These are phyloP conservation scores for Caenorhabditis remanei DNA, from an alignment of 1,140 invertebrate species.

Conservation along the genomic window DNA sequence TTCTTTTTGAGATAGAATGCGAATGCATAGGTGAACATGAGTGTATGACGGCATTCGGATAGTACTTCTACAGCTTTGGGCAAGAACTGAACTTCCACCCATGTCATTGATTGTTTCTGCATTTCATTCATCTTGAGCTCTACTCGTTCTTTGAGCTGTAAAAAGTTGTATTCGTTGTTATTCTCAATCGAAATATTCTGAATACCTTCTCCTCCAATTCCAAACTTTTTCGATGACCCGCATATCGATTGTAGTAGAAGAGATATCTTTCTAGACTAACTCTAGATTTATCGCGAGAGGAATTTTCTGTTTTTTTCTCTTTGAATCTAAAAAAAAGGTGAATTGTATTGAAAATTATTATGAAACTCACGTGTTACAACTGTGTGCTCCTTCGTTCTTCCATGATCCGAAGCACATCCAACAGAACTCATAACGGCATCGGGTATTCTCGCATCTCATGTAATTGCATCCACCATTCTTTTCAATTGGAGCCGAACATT, in stretches of 20 bases:
- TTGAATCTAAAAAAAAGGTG: not conserved
- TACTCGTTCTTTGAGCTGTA: conserved; percentile 78
- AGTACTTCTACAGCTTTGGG: conserved; percentile 97
- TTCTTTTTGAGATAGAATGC: conserved; percentile 97
- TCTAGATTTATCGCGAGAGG: conserved; percentile 82
- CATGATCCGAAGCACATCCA: conserved; percentile 94
- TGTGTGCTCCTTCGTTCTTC: conserved; percentile 7
- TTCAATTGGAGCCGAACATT: conserved; percentile 73
- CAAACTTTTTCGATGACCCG: conserved; percentile 98
- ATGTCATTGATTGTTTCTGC: conserved; percentile 21
- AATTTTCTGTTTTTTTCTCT: conserved; percentile 54
- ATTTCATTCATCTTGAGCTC: conserved; percentile 80
- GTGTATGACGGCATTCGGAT: conserved; percentile 91
- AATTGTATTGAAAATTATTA: not conserved
- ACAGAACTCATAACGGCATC: conserved; percentile 98
- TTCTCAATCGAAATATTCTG: conserved; percentile 81
- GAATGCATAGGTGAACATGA: conserved; percentile 99
- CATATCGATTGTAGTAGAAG: conserved; percentile 98
- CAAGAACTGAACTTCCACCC: conserved; percentile 87
- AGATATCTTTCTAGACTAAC: conserved; percentile 92
- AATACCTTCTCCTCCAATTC: conserved; percentile 92
- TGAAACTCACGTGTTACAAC: not conserved
- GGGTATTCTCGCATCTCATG: conserved; percentile 98
- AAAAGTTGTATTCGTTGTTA: not conserved
- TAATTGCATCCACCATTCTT: conserved; percentile 98